These are phyloP conservation scores for Anguilla anguilla DNA, from an alignment of 2,797 vertebrate genomes.

Conservation along the genomic window DNA sequence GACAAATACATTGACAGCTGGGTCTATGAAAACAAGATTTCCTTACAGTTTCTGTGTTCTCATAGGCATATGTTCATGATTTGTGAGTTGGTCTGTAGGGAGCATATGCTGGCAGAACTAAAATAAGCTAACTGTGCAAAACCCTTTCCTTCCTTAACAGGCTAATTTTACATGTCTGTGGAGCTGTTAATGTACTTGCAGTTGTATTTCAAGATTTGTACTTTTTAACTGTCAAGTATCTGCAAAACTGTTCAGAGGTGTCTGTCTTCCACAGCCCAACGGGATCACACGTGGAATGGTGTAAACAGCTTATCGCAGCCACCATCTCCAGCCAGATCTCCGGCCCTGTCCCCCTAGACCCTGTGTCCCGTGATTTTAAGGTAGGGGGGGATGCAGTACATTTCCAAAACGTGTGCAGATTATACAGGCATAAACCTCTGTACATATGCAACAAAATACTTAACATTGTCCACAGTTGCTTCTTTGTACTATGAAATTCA, in stretches of 20 bases:
- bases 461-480: background rate
- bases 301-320: constrained; percentile 95
- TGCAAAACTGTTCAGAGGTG: background rate
- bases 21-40: background rate
- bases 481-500: background rate
- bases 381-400: constrained; percentile 59
- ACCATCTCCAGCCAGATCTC: constrained; percentile 95
- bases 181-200: background rate
- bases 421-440: background rate
- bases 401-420: background rate
- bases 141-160: background rate
- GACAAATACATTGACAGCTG: background rate
- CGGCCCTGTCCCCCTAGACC: constrained; percentile 73
- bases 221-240: background rate
- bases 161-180: background rate
- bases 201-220: constrained; percentile 6
- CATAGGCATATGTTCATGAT: too few species aligned
- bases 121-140: background rate
- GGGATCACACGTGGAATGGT: constrained; percentile 97
- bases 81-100: background rate
- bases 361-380: constrained; percentile 79
- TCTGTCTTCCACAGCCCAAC: constrained; percentile 74
- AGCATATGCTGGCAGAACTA: background rate
- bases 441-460: background rate
- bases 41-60: too few species aligned